Evolutionary conservation across 2,888 invertebrate genomes (phyloP).

Genomic region (Drosophila vallismaia): DNA sequence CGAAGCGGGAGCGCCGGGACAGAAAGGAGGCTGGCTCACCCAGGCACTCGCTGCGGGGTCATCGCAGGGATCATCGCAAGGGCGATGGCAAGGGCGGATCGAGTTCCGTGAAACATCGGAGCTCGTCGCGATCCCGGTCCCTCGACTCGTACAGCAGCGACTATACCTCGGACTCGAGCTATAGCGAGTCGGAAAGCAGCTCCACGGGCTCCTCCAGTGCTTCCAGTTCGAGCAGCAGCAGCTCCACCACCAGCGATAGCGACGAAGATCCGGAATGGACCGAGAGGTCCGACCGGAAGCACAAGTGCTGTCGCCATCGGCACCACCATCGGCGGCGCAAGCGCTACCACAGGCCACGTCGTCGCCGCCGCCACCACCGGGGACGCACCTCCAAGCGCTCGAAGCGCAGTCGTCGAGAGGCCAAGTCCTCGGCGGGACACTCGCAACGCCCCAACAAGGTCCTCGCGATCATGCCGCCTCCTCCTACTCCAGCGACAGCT

Average conservation of each 20-base stretch:
- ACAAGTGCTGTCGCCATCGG: conserved; percentile 18
- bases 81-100: neutral
- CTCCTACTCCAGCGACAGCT: neutral
- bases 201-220: conserved; percentile 18
- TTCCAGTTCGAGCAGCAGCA: conserved; percentile 8
- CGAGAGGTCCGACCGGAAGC: neutral
- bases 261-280: neutral
- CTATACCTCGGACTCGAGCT: conserved; percentile 4
- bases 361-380: neutral
- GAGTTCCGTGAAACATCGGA: neutral
- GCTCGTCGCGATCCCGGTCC: neutral
- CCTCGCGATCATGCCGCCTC: neutral
- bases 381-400: neutral
- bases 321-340: conserved; percentile 9
- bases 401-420: neutral
- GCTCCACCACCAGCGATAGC: conserved; percentile 12
- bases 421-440: neutral
- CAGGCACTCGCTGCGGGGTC: neutral
- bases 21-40: neutral
- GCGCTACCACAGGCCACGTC: conserved; percentile 1
- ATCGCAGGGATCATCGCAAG: neutral
- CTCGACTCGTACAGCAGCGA: neutral
- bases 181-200: conserved; percentile 5
- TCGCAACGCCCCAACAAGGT: neutral
- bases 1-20: conserved; percentile 9